Evolutionary conservation across 2,113 vertebrate species (phyloP), one percentile per base, ranked within the genome.

Genomic region (Ellobius talpinus): DNA sequence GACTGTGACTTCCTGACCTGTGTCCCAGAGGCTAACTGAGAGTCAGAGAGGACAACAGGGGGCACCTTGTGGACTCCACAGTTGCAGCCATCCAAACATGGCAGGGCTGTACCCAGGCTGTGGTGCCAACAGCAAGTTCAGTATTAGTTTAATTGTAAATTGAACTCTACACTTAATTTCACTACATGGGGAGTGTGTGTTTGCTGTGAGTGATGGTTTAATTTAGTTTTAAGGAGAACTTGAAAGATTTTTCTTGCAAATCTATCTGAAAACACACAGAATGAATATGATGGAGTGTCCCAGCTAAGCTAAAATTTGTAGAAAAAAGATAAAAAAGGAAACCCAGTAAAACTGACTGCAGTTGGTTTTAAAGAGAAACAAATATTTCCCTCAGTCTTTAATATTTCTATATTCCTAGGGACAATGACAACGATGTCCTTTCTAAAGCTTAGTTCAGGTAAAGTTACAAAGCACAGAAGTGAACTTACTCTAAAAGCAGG

Each of bases 111-210:
- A 92, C 78, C 39, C 94, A 95, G 92, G 66, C 78, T 94, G 70
- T 16, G 91, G 84, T 39, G 92, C 87, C 95, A 95, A 97, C 95
- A 97, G 94, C 78, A 97, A 97, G 96, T 97, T 98, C 98, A 98
- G 87, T 98, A 97, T 98, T 95, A 95, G 93, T 90, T 98, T 98
- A 98, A 98, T 95, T 97, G 89, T 78, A 98, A 98, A 98, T 98
- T 98, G 97, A 65, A 92, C 52, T 96, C 79, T 73, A 86, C 93
- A 94, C 97, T 94, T 97, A 97, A 98, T 98, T 97, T 97, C 95
- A 77, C 97, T 92, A 84, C 82, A 91, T 8, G 47, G 87, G 42
- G 79, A 96, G 76, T 89, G 55, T 94, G 88, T 70, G n/a, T 96
- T 98, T 98, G 78, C 65, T 96, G 66, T 72, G 98, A 98, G 42